Conservation (phyloP, 23 tunicate species). For the Ascidia mentula region DNA sequence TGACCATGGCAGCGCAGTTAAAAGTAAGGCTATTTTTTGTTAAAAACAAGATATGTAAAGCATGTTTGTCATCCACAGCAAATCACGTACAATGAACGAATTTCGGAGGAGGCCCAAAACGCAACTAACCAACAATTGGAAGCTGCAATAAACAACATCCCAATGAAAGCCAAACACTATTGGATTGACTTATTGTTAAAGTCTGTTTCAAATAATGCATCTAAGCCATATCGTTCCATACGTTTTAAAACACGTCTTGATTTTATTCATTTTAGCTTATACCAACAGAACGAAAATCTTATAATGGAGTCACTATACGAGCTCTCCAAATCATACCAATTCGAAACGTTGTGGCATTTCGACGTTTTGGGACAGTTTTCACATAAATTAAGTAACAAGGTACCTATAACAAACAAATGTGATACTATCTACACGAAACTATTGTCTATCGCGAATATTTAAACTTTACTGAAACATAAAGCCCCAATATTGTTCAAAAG, state of each 20-base stretch:
- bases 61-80: too few relatives aligned
- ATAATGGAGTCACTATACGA: slow-evolving; percentile 15
- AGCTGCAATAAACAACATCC: not conserved
- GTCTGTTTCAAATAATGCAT: not conserved
- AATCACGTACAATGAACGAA: not conserved
- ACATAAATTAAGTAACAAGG: not conserved
- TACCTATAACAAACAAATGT: not conserved
- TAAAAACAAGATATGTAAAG: too few relatives aligned
- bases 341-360: not conserved
- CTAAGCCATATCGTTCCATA: too few relatives aligned
- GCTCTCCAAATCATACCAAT: slow-evolving; percentile 11
- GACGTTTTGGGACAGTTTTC: not conserved
- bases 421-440: too few relatives aligned
- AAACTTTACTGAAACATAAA: too few relatives aligned
- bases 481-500: too few relatives aligned
- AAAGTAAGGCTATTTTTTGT: too few relatives aligned
- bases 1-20: slow-evolving; percentile 4
- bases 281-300: slow-evolving; percentile 1
- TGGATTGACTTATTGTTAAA: not conserved
- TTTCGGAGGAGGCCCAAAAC: not conserved
- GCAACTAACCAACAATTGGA: not conserved
- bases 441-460: too few relatives aligned
- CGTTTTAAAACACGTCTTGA: not conserved
- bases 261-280: not conserved
- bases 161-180: not conserved